Conservation (phyloP, 2,888 invertebrate species). For the Yponomeuta sedellus region DNA sequence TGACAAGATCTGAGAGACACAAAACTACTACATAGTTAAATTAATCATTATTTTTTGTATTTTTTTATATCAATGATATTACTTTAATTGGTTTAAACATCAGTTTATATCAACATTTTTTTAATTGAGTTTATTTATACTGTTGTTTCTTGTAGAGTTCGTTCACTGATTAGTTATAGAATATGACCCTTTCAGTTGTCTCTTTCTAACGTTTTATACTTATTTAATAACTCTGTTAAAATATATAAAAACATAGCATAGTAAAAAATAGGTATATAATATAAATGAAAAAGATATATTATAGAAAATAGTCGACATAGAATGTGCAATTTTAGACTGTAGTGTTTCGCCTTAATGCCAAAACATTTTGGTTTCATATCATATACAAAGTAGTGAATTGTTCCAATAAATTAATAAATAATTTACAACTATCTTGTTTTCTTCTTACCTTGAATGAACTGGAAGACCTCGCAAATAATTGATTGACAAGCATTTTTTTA, state of each 20-base stretch:
- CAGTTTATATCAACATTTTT: no score
- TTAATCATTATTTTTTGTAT: neutral
- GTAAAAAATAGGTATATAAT: constrained; percentile 17
- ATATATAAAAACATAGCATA: constrained; percentile 24
- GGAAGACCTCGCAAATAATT: no score
- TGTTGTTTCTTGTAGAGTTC: no score
- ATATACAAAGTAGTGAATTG: constrained; percentile 72
- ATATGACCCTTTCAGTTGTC: no score
- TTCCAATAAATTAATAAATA: constrained; percentile 57
- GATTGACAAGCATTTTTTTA: no score
- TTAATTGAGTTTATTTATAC: no score
- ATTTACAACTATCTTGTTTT: constrained; percentile 1
- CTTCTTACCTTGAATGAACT: no score
- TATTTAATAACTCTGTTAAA: neutral
- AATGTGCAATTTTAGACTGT: constrained; percentile 70
- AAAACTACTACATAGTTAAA: neutral
- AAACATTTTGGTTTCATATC: constrained; percentile 63
- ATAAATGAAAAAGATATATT: neutral
- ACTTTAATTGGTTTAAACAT: neutral
- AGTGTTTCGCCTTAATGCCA: constrained; percentile 61
- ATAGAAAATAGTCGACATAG: constrained; percentile 33
- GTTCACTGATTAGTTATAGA: no score
- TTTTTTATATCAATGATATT: neutral
- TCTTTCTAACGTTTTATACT: no score
- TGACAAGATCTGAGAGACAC: neutral